Evolutionary conservation across 2,113 vertebrate genomes (phyloP).

Genomic region (Leiothrix lutea): DNA sequence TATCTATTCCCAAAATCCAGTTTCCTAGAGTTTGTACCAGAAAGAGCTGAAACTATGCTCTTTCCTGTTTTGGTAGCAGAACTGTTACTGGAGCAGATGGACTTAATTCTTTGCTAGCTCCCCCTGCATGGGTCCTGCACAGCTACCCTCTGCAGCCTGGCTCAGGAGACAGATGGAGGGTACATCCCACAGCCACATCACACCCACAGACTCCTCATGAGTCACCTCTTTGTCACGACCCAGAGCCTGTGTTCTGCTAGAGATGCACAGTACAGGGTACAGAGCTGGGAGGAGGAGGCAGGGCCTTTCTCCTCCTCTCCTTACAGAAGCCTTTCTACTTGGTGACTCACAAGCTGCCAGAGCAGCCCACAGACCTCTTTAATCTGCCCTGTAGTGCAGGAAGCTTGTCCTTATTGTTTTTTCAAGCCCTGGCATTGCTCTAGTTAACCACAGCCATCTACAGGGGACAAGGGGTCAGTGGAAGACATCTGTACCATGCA

Average conservation of each 20-base stretch:
- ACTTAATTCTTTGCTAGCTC: not conserved
- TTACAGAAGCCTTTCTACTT: not conserved
- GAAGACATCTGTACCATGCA: not conserved
- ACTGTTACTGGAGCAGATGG: not conserved
- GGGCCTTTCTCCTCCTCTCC: not conserved
- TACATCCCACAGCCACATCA: conserved; percentile 23
- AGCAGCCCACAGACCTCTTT: conserved; percentile 1
- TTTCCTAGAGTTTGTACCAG: not conserved
- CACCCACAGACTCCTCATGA: conserved; percentile 24
- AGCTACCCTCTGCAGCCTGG: not conserved
- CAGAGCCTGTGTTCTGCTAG: not conserved
- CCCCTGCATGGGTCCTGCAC: not conserved
- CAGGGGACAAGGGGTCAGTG: not conserved
- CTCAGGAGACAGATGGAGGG: conserved; percentile 27
- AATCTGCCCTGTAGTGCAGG: not conserved
- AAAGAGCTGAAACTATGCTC: not conserved
- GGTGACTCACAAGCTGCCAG: not conserved
- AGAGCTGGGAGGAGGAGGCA: not conserved
- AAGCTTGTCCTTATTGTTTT: not conserved
- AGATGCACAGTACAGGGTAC: not conserved
- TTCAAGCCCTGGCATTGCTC: not conserved
- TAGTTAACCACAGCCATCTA: not conserved
- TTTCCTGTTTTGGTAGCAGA: not conserved
- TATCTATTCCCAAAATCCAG: not conserved
- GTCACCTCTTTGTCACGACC: conserved; percentile 8